Percentiles rank a stretch among this genome's conserved stretches.
These are phyloP conservation scores for Rhea pennata DNA, from an alignment of 2,113 vertebrate species.

Conservation along the genomic window DNA sequence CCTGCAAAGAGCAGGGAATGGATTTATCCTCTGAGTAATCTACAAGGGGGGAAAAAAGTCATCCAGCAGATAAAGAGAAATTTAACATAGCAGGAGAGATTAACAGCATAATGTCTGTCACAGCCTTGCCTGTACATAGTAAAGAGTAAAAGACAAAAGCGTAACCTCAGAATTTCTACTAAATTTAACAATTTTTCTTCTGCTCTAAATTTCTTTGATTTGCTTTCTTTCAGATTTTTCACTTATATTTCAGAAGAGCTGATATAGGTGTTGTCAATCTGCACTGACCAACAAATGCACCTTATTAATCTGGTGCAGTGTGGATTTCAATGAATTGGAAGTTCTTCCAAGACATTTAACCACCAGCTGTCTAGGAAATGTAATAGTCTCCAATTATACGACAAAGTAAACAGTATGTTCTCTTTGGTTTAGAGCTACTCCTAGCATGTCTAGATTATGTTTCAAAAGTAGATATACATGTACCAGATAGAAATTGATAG, in stretches of 20 bases:
- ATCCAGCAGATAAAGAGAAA: constrained; percentile 65
- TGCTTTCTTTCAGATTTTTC: constrained; percentile 25
- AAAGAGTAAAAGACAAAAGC: constrained; percentile 19
- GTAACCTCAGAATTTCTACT: neutral
- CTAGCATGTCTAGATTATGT: constrained; percentile 57
- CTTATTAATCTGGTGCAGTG: constrained; percentile 60
- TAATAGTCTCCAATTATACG: constrained; percentile 72
- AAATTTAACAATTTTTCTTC: neutral
- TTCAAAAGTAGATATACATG: constrained; percentile 37
- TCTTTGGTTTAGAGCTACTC: constrained; percentile 67
- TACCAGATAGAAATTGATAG: constrained; percentile 5
- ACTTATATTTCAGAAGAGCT: constrained; percentile 69
- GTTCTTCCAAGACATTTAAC: constrained; percentile 54
- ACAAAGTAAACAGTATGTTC: constrained; percentile 78
- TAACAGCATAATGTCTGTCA: constrained; percentile 55
- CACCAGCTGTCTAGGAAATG: constrained; percentile 65
- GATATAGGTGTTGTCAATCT: constrained; percentile 68
- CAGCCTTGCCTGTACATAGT: neutral
- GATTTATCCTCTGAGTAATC: constrained; percentile 86
- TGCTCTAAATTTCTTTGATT: neutral
- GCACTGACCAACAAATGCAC: constrained; percentile 70
- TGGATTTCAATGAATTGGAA: constrained; percentile 70
- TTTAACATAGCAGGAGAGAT: constrained; percentile 46
- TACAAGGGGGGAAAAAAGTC: constrained; percentile 73
- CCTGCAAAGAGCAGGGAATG: constrained; percentile 86